Evolutionary conservation across 2,113 vertebrate genomes (phyloP).

Genomic region (Cyanoliseus patagonus): DNA sequence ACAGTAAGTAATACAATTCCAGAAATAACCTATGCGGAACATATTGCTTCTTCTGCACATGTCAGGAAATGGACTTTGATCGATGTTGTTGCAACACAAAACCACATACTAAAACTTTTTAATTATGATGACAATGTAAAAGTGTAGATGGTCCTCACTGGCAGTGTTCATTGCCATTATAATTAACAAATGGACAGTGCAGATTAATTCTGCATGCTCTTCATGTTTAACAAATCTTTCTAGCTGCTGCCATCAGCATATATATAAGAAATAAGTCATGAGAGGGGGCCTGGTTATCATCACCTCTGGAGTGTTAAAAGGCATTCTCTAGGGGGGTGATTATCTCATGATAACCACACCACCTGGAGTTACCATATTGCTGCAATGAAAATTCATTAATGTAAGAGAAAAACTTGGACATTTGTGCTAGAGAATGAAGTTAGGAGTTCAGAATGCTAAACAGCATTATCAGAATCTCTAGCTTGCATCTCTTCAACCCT

Average conservation of each 20-base stretch:
- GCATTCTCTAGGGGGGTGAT: conserved; percentile 35
- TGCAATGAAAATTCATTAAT: conserved; percentile 66
- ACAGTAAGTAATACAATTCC: conserved; percentile 75
- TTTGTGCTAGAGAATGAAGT: conserved; percentile 50
- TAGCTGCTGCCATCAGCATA: conserved; percentile 55
- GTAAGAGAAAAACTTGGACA: conserved; percentile 34
- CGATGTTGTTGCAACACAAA: conserved; percentile 69
- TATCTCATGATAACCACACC: conserved; percentile 63
- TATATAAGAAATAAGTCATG: conserved; percentile 23
- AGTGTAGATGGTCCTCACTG: conserved; percentile 33
- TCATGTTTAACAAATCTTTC: conserved; percentile 46
- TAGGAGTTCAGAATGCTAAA: conserved; percentile 56
- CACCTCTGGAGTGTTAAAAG: conserved; percentile 45
- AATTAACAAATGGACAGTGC: conserved; percentile 69
- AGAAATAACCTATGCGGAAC: conserved; percentile 77
- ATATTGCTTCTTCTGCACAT: conserved; percentile 72
- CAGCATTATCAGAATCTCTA: background rate
- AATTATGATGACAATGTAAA: conserved; percentile 72
- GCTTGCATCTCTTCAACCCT: background rate
- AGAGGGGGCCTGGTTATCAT: background rate
- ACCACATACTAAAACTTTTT: conserved; percentile 73
- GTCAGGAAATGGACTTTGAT: conserved; percentile 76
- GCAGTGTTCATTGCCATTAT: conserved; percentile 18
- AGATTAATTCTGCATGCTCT: conserved; percentile 55
- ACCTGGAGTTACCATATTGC: conserved; percentile 70